Percentiles rank a stretch among this genome's conserved stretches.
These are phyloP conservation scores for Myrmophylax atrothorax DNA, from an alignment of 2,113 vertebrate genomes.

Conservation along the genomic window DNA sequence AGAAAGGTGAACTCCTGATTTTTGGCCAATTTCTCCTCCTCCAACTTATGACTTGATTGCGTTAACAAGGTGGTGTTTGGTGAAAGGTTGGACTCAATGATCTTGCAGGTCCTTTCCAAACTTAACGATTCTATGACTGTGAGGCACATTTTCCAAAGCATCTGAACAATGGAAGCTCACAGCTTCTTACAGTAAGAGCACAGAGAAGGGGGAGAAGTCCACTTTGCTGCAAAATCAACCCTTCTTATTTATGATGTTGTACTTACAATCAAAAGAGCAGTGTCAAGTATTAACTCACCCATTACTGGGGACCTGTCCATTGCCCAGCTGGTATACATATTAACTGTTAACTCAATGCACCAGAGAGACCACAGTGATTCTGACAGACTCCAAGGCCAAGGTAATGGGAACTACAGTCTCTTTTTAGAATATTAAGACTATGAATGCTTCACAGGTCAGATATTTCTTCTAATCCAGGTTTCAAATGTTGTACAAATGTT, in stretches of 20 bases:
- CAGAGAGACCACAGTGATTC: neutral
- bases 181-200: neutral
- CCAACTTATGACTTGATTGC: neutral
- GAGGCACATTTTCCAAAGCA: neutral
- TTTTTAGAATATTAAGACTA: neutral
- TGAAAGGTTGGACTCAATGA: neutral
- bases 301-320: neutral
- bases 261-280: neutral
- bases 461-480: neutral
- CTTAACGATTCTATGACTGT: neutral
- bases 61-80: neutral
- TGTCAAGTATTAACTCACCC: neutral
- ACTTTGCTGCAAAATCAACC: neutral
- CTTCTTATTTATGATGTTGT: neutral
- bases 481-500: neutral
- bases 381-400: neutral
- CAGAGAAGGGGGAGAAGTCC: neutral
- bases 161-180: neutral
- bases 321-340: neutral
- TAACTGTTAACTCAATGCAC: neutral
- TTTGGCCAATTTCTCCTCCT: neutral
- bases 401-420: neutral
- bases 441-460: neutral
- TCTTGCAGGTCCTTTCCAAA: neutral
- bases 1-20: neutral